A percentile compares a stretch with the other conserved stretches of the same genome.
Evolutionary conservation across 53 echinoderm and acorn worm genomes (phyloP).

Genomic region (Echinarachnius parma): DNA sequence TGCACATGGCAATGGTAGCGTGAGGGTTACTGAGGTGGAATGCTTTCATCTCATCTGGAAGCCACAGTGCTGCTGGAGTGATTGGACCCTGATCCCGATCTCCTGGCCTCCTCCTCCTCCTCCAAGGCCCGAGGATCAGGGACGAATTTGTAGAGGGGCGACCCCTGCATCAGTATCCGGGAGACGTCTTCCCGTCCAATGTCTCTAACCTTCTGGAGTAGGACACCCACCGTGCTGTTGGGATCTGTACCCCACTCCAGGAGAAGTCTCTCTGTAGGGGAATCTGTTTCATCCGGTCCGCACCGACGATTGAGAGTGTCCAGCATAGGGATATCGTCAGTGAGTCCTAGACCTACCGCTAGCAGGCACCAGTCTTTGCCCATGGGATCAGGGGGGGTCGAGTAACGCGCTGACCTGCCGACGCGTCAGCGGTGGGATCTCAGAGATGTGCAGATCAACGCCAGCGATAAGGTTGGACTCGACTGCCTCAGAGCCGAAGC

Average conservation of each 20-base stretch:
- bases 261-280: constrained; percentile 83
- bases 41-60: constrained; percentile 69
- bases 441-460: constrained; percentile 69
- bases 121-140: constrained; percentile 79
- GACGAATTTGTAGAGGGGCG: constrained; percentile 88
- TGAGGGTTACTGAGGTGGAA: too few relatives aligned
- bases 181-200: constrained; percentile 85
- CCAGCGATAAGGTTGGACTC: constrained; percentile 77
- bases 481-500: constrained; percentile 73
- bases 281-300: constrained; percentile 83
- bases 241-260: constrained; percentile 82
- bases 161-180: constrained; percentile 66
- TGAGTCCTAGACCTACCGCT: constrained; percentile 79
- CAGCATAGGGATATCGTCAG: constrained; percentile 76
- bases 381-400: constrained; percentile 97
- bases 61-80: constrained; percentile 92
- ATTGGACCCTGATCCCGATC: constrained; percentile 65
- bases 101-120: constrained; percentile 50
- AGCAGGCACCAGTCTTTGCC: constrained; percentile 97
- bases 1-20: too few relatives aligned
- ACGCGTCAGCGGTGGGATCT: constrained; percentile 77
- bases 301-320: constrained; percentile 69
- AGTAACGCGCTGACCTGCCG: constrained; percentile 91
- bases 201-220: constrained; percentile 69
- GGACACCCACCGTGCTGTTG: constrained; percentile 65